Base-by-base conservation (phyloP, 2,113 vertebrate species). In the Panthera leo region DNA sequence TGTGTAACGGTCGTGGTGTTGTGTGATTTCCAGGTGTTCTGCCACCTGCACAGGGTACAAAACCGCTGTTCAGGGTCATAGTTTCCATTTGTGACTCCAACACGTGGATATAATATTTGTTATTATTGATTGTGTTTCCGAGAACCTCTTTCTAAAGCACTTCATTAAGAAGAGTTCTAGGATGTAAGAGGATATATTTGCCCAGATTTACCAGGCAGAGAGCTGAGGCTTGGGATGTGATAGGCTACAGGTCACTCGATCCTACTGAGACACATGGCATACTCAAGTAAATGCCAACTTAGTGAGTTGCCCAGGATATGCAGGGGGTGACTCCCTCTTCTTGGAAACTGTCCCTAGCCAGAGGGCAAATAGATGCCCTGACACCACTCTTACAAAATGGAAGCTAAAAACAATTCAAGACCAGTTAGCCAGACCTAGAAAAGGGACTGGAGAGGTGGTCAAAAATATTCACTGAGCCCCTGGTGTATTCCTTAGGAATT, bases 31-130 rank as follows among this genome's bases (percentile, higher is more conserved):
- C 87, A 96, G 68, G 92, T 91, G 92, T 90, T 90, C 31, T 70
- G 8, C 76, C 87, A 95, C 76, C 45, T 91, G 85, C 42, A 61
- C 8, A 2, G 79, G 0, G 1, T 42, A 34, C 4, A 42, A 42
- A 61, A 51, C 11, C 53, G 51, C 19, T 14, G 2, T 34, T 67
- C 5, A 48, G 27, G 61, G 34, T 92, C 86, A 45, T 34, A 88
- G 21, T 96, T 97, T 96, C 73, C 89, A 61, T 76, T 9, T 39
- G 18, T 18, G 34, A 78, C 67, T 96, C 13, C 61, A 82, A 14
- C 18, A 39, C 12, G 0, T 63, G 7, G 15, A 23, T 29, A 42
- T 13, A 89, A 12, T 84, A 39, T 95, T 68, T 97, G 42, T 76
- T 80, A 48, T 39, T 95, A 3, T 67, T 92, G 36, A 39, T 21